Base-by-base conservation (phyloP, 2,113 vertebrate species). In the crab-eating macaque (Macaca fascicularis) region DNA sequence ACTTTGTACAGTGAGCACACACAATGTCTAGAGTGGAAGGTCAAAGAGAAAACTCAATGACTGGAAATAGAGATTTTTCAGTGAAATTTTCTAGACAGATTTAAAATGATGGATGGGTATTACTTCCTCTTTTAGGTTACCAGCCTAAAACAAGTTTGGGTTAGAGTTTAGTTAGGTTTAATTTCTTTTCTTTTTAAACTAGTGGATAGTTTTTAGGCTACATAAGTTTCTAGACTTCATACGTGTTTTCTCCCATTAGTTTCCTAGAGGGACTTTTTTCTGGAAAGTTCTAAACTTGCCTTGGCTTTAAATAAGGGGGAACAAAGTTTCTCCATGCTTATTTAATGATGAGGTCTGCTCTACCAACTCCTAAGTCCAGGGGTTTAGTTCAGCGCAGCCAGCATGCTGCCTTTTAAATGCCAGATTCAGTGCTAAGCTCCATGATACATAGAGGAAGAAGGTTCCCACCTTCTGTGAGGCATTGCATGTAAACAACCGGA, bases 221-320 rank as follows among this genome's bases (percentile, higher is more conserved):
- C 17, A 59, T 32, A 59, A 79, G 38, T 95, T 85, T 93, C 57
- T 93, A 75, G 61, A n/a, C 79, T 75, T 69, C 32, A 2, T 95
- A 38, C 89, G 14, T 81, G 0, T 91, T 93, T 94, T 90, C 12
- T 35, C 80, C 64, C 3, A 16, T 93, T 76, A 61, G 7, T 94
- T 97, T 97, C 19, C 86, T 95, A 78, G 43, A 69, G 76, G 70
- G 90, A 59, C 2, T 22, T 40, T 85, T 79, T 81, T 89, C 82
- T 96, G 85, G n/a, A 97, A 94, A 96, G 48, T 83, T 94, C 67
- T 57, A 70, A 93, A 95, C 67, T 96, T 90, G 69, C 35, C 48
- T 93, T 75, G 50, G 59, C 78, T 94, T 93, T 43, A 80, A 48
- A 19, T 89, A 79, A 89, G 40, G 30, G 76, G 43, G n/a, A 88